These are phyloP conservation scores for Penaeus monodon DNA, from an alignment of 2,888 invertebrate genomes.

Conservation along the genomic window DNA sequence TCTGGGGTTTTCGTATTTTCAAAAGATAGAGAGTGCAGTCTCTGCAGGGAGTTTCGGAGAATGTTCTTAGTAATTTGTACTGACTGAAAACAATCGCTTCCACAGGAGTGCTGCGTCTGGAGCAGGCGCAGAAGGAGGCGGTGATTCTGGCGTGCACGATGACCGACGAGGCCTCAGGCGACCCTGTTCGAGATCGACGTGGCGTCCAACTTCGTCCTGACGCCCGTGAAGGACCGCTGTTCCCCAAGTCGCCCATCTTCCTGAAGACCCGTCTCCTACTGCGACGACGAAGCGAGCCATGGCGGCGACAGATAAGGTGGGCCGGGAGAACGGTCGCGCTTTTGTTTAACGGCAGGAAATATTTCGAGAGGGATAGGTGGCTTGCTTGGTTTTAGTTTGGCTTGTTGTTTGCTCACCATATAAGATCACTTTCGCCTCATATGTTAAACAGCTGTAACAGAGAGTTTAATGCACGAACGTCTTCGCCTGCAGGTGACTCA, in stretches of 20 bases:
- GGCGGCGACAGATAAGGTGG: constrained; percentile 70
- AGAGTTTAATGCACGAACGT: not conserved
- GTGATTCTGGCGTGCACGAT: constrained; percentile 78
- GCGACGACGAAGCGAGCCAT: constrained; percentile 72
- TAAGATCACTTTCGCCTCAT: no score
- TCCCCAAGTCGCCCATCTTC: constrained; percentile 77
- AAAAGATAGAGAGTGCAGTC: no score
- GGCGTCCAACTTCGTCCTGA: constrained; percentile 74
- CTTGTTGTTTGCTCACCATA: no score
- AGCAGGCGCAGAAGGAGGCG: constrained; percentile 77
- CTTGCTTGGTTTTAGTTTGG: no score
- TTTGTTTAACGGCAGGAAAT: no score
- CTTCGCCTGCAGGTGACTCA: constrained; percentile 58
- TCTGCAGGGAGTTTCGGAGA: no score
- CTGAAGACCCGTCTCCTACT: constrained; percentile 78
- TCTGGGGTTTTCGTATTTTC: not conserved
- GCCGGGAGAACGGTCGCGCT: not conserved
- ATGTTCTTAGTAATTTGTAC: not conserved
- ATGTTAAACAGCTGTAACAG: no score
- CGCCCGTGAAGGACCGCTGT: constrained; percentile 76
- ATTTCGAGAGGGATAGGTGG: no score
- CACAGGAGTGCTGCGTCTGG: constrained; percentile 75
- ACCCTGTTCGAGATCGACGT: constrained; percentile 74
- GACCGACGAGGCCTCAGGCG: constrained; percentile 69
- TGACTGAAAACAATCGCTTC: constrained; percentile 39